Base-by-base conservation (phyloP, 2,113 vertebrate genomes). In the Anthoscopus minutus region DNA sequence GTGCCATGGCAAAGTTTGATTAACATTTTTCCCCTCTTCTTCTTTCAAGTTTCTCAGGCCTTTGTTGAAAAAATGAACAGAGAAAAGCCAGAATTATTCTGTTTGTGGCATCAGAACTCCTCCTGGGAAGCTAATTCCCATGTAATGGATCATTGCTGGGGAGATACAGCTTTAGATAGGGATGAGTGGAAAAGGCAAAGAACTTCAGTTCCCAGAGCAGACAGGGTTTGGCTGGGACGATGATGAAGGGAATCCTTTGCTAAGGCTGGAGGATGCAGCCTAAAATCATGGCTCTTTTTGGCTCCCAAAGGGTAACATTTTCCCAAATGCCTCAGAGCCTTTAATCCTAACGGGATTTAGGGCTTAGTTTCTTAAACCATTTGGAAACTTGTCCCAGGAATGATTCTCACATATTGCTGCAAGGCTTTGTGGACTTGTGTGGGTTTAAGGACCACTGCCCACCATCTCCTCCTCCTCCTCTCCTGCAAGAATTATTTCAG, bases 261-360 rank as follows among this genome's bases (percentile, higher is more conserved):
- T 67, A 19, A 48, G 5, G 61, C 4, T 65, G 4, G 13, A 72
- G 33, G 67, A 47, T 4, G 6, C 54, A 74, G 56, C 60, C 42
- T 30, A 10, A 92, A 85, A 58, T 18, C 15, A 0, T 3, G 27
- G 35, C 60, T 86, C 77, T 57, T 65, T n/a, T n/a, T 58, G 67
- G 47, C 60, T 88, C 64, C 54, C n/a, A 13, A 64, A 67, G 69
- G 33, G 38, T 4, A 30, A 50, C 10, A 1, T 70, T 78, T 53
- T 23, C 87, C 86, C 79, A 47, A 74, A 86, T 18, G 19, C 53
- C 87, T 54, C 62, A 65, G 51, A 86, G 58, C 87, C 84, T 92
- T 93, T 94, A 96, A 93, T 91, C 84, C 87, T 56, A 11, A 18
- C 0, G 20, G 73, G 93, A 94, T 94, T 96, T 91, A 78, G 79